Conservation (phyloP, 2,888 invertebrate genomes). For the Plutella xylostella region DNA sequence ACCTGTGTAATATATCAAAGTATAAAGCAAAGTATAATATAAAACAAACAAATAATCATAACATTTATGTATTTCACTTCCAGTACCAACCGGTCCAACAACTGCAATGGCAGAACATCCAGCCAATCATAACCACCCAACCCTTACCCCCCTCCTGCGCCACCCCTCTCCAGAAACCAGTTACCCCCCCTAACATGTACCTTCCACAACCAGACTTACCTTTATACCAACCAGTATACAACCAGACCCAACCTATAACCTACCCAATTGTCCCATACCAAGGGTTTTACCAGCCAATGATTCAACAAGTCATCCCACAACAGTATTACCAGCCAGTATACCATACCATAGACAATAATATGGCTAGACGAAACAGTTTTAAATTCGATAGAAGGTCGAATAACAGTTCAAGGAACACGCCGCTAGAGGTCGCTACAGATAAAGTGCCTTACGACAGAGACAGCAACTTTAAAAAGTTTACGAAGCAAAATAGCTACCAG, state of each 20-base stretch:
- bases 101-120: constrained; percentile 34
- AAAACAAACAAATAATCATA: background rate
- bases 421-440: constrained; percentile 3
- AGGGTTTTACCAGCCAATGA: background rate
- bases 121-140: constrained; percentile 18
- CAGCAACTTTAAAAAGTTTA: background rate
- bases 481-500: background rate
- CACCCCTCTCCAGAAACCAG: constrained; percentile 6
- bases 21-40: too few species aligned
- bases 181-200: constrained; percentile 8
- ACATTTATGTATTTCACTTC: background rate
- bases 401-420: constrained; percentile 16
- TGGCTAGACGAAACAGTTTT: too few species aligned
- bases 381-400: too few species aligned
- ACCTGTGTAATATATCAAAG: too few species aligned
- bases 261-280: constrained; percentile 6
- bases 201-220: constrained; percentile 3
- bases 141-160: constrained; percentile 1
- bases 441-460: constrained; percentile 1
- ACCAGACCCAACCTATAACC: too few species aligned
- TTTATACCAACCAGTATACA: background rate
- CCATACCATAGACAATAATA: constrained; percentile 30
- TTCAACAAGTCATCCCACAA: constrained; percentile 37
- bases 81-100: constrained; percentile 40
- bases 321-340: constrained; percentile 41